Percentiles rank a stretch among this genome's conserved stretches.
These are phyloP conservation scores for Metallyticus violacea DNA, from an alignment of 2,888 invertebrate genomes.

Conservation along the genomic window DNA sequence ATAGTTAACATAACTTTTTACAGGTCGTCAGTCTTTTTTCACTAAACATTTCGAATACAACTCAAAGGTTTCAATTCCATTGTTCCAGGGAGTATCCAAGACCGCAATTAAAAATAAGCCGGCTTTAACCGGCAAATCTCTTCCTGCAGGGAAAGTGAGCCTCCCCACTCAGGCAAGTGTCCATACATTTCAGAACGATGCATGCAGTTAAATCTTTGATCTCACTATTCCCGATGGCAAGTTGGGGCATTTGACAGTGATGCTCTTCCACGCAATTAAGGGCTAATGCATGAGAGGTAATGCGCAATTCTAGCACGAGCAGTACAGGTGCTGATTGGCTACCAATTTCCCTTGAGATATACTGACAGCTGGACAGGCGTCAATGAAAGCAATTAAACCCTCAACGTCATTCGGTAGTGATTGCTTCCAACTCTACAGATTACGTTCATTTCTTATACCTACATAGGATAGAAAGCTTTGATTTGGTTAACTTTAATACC, in stretches of 20 bases:
- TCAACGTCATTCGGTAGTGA: background rate
- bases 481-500: no score
- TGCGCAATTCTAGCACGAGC: background rate
- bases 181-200: background rate
- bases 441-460: no score
- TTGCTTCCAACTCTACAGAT: no score
- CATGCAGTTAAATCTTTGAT: background rate
- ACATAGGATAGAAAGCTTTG: no score
- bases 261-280: background rate
- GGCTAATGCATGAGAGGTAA: background rate
- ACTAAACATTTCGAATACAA: no score
- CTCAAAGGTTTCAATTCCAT: no score
- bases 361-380: background rate
- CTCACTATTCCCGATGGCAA: background rate
- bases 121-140: background rate
- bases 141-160: background rate
- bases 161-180: background rate
- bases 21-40: no score
- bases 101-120: background rate
- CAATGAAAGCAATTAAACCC: background rate
- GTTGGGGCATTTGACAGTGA: background rate
- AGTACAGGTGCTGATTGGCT: background rate
- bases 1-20: no score
- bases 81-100: no score
- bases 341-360: background rate